Evolutionary conservation across 2,113 vertebrate species (phyloP).

Genomic region (Gymnobelideus leadbeateri): DNA sequence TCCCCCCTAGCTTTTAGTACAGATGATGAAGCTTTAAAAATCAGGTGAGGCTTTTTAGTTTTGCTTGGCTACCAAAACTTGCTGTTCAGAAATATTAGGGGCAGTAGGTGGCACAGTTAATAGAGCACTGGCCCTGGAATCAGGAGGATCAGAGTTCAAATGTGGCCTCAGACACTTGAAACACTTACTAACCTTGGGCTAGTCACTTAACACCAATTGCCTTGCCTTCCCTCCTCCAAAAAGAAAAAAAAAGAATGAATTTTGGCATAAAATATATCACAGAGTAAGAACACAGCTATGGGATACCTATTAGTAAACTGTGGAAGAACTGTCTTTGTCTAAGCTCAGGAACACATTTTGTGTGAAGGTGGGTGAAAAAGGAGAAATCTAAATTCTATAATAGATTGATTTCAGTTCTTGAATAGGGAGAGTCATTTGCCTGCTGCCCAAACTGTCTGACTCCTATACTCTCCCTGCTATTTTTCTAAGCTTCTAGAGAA

Average conservation of each 20-base stretch:
- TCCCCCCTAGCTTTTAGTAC: not conserved
- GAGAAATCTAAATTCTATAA: not conserved
- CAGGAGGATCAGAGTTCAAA: no score
- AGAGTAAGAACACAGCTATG: not conserved
- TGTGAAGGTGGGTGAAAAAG: not conserved
- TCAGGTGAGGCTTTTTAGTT: not conserved
- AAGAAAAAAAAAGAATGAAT: no score
- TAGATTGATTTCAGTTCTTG: not conserved
- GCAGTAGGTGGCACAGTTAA: no score
- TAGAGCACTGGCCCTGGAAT: no score
- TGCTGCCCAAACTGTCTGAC: not conserved
- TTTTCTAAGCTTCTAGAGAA: not conserved
- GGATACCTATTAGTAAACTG: not conserved
- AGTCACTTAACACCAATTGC: no score
- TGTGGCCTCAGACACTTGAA: no score
- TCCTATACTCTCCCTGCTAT: not conserved
- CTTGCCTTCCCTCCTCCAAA: no score
- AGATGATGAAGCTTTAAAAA: not conserved
- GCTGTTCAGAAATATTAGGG: not conserved
- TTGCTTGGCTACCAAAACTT: not conserved
- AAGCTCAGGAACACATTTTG: not conserved
- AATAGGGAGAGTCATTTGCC: not conserved
- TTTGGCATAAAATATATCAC: not conserved
- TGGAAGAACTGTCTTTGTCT: not conserved
- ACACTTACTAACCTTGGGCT: no score